Conservation (phyloP, 2,113 vertebrate species). For the Clarias batrachus region DNA sequence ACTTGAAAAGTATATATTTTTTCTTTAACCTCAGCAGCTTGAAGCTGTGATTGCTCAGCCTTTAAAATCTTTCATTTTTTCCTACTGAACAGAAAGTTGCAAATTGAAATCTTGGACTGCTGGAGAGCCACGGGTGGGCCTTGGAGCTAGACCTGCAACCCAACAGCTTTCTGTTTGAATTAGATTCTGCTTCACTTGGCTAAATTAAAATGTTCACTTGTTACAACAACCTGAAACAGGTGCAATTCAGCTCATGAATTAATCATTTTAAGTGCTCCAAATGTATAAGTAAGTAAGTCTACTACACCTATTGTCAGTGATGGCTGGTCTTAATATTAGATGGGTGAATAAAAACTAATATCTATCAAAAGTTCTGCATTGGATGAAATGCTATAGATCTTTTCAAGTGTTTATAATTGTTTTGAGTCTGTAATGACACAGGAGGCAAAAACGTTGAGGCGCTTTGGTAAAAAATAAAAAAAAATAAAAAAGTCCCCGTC, state of each 20-base stretch:
- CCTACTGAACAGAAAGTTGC: neutral
- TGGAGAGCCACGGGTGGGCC: neutral
- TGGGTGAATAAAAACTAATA: neutral
- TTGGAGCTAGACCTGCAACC: neutral
- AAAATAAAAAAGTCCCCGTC: too few relatives aligned
- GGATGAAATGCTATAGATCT: neutral
- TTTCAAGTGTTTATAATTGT: too few relatives aligned
- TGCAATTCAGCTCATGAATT: neutral
- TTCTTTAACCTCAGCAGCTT: neutral
- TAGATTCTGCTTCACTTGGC: neutral
- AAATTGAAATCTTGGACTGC: constrained; percentile 8
- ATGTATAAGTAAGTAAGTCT: neutral
- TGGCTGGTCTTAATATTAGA: neutral
- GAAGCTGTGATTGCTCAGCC: constrained; percentile 14
- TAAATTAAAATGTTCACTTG: neutral
- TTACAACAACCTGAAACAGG: neutral
- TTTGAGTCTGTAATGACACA: too few relatives aligned
- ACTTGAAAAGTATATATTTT: neutral
- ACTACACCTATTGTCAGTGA: neutral
- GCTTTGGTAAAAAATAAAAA: too few relatives aligned
- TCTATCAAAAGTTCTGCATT: neutral
- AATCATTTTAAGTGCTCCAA: neutral
- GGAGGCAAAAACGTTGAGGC: too few relatives aligned
- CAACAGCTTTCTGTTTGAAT: neutral
- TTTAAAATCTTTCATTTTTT: neutral